phyloP scores from a whole-genome alignment of 2,113 vertebrate species.

The Myodes glareolus region DNA sequence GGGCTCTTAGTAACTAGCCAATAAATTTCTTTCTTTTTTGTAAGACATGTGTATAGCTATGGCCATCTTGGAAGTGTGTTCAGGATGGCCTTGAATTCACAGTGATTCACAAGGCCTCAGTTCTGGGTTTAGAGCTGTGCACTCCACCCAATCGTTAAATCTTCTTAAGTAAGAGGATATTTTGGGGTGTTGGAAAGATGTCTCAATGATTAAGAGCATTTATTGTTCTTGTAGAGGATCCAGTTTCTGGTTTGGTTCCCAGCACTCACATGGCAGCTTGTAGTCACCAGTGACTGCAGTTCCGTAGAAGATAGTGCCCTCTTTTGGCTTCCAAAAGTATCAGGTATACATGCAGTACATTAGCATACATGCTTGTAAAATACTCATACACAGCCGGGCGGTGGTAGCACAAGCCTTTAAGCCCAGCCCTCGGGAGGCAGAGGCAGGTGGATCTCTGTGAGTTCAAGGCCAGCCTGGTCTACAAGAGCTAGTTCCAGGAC shows the following conservation, averaged over 20 bases:
- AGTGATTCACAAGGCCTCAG: not conserved
- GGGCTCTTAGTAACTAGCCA: not conserved
- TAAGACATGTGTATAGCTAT: not conserved
- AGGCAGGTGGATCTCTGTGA: too few species aligned
- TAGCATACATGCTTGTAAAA: not conserved
- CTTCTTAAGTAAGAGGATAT: conserved; percentile 1
- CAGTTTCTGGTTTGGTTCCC: not conserved
- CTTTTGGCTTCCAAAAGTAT: not conserved
- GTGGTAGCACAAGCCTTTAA: too few species aligned
- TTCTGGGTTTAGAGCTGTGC: not conserved
- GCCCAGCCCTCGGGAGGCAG: too few species aligned
- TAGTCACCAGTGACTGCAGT: not conserved
- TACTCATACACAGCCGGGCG: not conserved
- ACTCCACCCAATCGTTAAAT: not conserved
- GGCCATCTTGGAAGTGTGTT: not conserved
- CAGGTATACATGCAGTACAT: not conserved
- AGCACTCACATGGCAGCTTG: not conserved
- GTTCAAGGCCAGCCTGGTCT: too few species aligned
- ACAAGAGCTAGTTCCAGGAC: too few species aligned
- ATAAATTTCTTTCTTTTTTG: not conserved
- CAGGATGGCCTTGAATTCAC: not conserved
- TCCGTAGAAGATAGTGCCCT: not conserved
- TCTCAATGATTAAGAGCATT: not conserved
- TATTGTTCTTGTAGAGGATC: not conserved
- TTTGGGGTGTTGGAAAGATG: not conserved